Evolutionary conservation across 2,888 invertebrate species (phyloP).

Genomic region (Mylabris sibirica): DNA sequence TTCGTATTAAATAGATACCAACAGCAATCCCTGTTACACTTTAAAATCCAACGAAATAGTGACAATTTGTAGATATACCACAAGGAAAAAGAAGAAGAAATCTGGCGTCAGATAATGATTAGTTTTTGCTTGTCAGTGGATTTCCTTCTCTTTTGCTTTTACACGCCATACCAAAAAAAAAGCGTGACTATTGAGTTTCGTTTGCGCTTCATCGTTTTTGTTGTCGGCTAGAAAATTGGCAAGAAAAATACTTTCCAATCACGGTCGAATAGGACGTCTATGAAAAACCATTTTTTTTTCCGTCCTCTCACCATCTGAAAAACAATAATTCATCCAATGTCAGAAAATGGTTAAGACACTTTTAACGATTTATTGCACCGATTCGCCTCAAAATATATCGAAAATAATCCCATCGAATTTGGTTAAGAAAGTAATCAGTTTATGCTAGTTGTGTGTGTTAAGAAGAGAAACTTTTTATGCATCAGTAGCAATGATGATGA

Average conservation of each 20-base stretch:
- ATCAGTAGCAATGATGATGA: neutral
- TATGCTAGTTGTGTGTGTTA: neutral
- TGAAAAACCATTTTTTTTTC: neutral
- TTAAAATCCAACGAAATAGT: no score
- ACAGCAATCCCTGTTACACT: neutral
- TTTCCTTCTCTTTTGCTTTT: neutral
- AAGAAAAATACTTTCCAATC: slow-evolving; percentile 11
- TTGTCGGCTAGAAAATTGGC: neutral
- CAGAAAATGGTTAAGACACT: slow-evolving; percentile 3
- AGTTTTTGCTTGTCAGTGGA: neutral
- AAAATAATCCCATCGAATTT: neutral
- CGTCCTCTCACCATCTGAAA: neutral
- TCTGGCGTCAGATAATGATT: neutral
- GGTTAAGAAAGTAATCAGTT: neutral
- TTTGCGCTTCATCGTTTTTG: neutral
- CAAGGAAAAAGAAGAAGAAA: neutral
- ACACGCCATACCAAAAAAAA: neutral
- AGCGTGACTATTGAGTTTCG: neutral
- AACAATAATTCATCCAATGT: slow-evolving; percentile 9
- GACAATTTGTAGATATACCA: no score
- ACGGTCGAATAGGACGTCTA: neutral
- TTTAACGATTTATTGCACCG: neutral
- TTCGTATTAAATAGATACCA: neutral
- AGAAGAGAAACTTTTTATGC: neutral
- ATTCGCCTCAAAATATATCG: neutral